Conservation (phyloP, 2,797 vertebrate genomes). For the Vipera ursinii region DNA sequence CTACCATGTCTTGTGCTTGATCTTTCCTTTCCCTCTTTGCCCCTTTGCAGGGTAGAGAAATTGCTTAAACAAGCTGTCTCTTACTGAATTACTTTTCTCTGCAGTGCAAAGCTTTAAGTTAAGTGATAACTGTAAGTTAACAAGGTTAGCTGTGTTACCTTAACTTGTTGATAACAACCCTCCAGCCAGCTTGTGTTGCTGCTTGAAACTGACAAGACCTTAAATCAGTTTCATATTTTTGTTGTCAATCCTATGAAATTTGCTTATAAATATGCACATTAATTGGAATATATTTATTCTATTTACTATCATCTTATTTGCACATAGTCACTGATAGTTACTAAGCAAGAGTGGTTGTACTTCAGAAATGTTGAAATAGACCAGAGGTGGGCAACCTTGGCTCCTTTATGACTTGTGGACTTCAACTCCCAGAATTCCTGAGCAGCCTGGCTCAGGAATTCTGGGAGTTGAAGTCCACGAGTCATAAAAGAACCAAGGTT, state of each 20-base stretch:
- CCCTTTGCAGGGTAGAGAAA: not conserved
- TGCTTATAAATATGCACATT: not conserved
- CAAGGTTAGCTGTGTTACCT: not conserved
- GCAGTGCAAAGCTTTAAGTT: not conserved
- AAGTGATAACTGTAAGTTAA: not conserved
- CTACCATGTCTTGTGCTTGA: not conserved
- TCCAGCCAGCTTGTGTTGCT: not conserved
- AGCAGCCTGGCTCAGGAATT: too few species aligned
- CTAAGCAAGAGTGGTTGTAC: not conserved
- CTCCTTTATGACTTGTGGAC: too few species aligned
- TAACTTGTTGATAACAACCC: not conserved
- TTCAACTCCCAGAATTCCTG: too few species aligned
- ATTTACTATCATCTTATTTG: not conserved
- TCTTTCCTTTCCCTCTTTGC: not conserved
- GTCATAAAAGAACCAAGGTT: too few species aligned
- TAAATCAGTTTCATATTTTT: not conserved
- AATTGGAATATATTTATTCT: not conserved
- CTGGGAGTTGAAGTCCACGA: too few species aligned
- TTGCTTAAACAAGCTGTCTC: not conserved
- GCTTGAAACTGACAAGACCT: not conserved
- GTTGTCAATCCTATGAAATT: not conserved
- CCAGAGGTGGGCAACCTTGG: too few species aligned
- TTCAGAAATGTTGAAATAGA: not conserved
- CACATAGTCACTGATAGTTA: not conserved
- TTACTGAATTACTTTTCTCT: not conserved